Base-by-base conservation (phyloP, 2,113 vertebrate species). In the Megaceryle torquata region DNA sequence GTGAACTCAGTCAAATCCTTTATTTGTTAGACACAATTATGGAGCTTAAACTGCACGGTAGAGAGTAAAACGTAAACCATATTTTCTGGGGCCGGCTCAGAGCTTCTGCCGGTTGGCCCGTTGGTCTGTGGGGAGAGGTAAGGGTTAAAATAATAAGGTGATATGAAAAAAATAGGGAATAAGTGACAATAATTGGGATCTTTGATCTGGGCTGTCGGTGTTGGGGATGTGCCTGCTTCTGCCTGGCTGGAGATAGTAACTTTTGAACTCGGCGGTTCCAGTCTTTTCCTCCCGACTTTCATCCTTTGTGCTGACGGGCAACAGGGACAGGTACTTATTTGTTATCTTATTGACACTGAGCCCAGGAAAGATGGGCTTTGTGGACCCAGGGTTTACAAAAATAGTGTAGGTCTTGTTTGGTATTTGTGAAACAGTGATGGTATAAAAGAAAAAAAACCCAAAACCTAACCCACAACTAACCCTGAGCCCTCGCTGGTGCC, bases 1-100 rank as follows among this genome's bases (percentile, higher is more conserved):
- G 75, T 51, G 82, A 96, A 97, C 70, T 88, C 71, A 56, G 67
- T 95, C 94, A 93, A 51, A 91, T 94, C 93, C 76, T 94, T 31
- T 76, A 50, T 77, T 72, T 72, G 81, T 74, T 79, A 59, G 93
- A 67, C 69, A 57, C 29, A 51, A 63, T 84, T 63, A n/a, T 6
- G 24, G 83, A 89, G 43, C 88, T 94, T 75, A 26, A 91, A 57
- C 64, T 64, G 74, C 75, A 86, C 83, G 87, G 68, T 41, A 46
- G 61, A 75, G 53, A 83, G 77, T 25, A 41, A 90, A 91, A 76
- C 11, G 6, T 16, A 54, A 79, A 80, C 64, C 21, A 7, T 60
- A 2, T 75, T 90, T 95, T 78, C 72, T 86, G 37, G 53, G 74
- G 61, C 59, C 44, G 50, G 16, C 82, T 50, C 12, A 0, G 57